phyloP scores from a whole-genome alignment of 2,113 vertebrate genomes.

The Pontoporia blainvillei region DNA sequence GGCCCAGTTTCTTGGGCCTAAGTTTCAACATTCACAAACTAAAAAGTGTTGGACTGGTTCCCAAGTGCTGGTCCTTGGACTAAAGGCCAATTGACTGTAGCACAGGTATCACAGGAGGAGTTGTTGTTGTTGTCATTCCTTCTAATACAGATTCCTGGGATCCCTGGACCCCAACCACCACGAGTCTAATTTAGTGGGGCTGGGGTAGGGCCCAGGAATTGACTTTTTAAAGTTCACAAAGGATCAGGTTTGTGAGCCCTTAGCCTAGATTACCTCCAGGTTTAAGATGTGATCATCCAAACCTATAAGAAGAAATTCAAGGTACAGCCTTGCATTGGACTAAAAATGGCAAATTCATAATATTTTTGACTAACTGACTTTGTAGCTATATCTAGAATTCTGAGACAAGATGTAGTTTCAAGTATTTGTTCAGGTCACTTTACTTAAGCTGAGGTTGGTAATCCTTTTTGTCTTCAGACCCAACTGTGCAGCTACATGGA shows the following conservation, averaged over 20 bases:
- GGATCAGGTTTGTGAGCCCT: background rate
- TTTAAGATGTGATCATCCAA: background rate
- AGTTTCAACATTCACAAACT: background rate
- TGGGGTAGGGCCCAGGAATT: background rate
- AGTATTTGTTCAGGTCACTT: background rate
- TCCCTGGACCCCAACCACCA: background rate
- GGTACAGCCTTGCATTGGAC: background rate
- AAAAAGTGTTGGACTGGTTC: background rate
- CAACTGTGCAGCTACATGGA: background rate
- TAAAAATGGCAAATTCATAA: background rate
- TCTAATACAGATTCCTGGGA: background rate
- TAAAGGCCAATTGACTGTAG: background rate
- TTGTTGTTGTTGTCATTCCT: background rate
- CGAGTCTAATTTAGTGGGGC: background rate
- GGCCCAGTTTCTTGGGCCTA: background rate
- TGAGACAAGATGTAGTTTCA: background rate
- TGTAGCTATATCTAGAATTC: background rate
- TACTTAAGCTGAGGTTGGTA: background rate
- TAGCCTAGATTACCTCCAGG: background rate
- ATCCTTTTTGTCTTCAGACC: slow-evolving; percentile 1
- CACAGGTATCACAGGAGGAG: too few relatives aligned
- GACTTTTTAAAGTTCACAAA: background rate
- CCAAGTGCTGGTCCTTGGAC: background rate
- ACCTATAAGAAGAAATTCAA: background rate
- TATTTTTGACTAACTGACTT: background rate